Conservation (phyloP, 1,140 invertebrate genomes). For the Drosophila lini region DNA sequence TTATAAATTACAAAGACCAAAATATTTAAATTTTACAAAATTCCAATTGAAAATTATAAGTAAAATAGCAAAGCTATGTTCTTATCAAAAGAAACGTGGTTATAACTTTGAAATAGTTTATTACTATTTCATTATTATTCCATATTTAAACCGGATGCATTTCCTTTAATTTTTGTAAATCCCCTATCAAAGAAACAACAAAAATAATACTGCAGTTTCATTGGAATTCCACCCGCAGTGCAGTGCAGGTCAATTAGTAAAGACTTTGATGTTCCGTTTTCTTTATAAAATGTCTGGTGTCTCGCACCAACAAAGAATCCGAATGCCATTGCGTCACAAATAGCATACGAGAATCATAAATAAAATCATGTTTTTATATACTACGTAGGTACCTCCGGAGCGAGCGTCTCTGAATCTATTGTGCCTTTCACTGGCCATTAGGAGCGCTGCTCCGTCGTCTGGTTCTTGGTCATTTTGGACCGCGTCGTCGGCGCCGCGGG, state of each 20-base stretch:
- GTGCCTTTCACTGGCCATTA: constrained; percentile 46
- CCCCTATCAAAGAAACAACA: not conserved
- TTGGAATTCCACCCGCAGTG: constrained; percentile 11
- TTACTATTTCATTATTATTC: not conserved
- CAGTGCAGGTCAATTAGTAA: constrained; percentile 24
- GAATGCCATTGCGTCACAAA: constrained; percentile 32
- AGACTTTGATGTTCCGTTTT: constrained; percentile 18
- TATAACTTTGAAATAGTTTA: not conserved
- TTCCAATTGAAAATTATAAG: not conserved
- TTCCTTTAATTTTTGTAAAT: constrained; percentile 10
- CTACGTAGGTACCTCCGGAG: not conserved
- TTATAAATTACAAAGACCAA: not conserved
- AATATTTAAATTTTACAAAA: not conserved
- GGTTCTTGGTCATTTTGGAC: constrained; percentile 43
- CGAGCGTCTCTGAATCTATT: constrained; percentile 14
- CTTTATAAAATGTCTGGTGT: constrained; percentile 16
- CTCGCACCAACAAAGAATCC: constrained; percentile 24
- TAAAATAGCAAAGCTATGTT: too few species aligned
- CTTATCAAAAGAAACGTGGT: not conserved
- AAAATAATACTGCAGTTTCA: constrained; percentile 11
- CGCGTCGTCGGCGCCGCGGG: constrained; percentile 54
- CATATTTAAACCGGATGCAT: not conserved
- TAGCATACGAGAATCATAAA: constrained; percentile 12
- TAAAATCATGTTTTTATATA: constrained; percentile 40
- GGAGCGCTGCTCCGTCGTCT: constrained; percentile 23